phyloP scores from a whole-genome alignment of 1,140 invertebrate genomes.

The Ips typographus region DNA sequence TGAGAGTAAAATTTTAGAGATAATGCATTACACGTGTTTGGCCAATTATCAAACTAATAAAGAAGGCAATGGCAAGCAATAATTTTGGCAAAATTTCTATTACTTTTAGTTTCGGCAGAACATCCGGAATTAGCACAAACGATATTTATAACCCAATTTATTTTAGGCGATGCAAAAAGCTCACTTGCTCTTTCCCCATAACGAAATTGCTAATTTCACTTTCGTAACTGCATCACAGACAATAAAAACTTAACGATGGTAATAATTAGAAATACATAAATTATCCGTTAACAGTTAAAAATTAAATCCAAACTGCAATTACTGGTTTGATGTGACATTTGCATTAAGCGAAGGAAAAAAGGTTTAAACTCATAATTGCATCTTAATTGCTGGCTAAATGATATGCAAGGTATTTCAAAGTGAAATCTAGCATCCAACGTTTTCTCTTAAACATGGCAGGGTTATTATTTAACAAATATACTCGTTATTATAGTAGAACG shows the following conservation, averaged over 20 bases:
- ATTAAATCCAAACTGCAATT: too few species aligned
- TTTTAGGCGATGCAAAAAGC: neutral
- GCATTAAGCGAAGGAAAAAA: too few species aligned
- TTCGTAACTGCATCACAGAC: too few species aligned
- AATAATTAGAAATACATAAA: too few species aligned
- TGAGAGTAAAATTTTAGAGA: too few species aligned
- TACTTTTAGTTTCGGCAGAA: neutral
- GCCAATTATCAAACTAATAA: neutral
- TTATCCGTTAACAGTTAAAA: too few species aligned
- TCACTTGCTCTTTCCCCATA: too few species aligned
- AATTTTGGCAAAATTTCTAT: neutral
- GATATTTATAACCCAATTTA: constrained; percentile 4
- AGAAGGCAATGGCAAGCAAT: too few species aligned
- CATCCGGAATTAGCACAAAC: constrained; percentile 2
- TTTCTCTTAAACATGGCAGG: constrained; percentile 21
- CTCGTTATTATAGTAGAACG: constrained; percentile 8
- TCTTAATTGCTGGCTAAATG: constrained; percentile 11
- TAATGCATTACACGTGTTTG: too few species aligned
- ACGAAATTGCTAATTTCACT: too few species aligned
- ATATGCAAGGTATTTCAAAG: constrained; percentile 20
- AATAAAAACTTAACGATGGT: too few species aligned
- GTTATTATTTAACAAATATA: constrained; percentile 17
- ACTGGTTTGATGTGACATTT: too few species aligned
- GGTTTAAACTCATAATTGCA: constrained; percentile 7
- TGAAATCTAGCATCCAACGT: constrained; percentile 21